Conservation (phyloP, 2,113 vertebrate species). For the Perognathus longimembris region DNA sequence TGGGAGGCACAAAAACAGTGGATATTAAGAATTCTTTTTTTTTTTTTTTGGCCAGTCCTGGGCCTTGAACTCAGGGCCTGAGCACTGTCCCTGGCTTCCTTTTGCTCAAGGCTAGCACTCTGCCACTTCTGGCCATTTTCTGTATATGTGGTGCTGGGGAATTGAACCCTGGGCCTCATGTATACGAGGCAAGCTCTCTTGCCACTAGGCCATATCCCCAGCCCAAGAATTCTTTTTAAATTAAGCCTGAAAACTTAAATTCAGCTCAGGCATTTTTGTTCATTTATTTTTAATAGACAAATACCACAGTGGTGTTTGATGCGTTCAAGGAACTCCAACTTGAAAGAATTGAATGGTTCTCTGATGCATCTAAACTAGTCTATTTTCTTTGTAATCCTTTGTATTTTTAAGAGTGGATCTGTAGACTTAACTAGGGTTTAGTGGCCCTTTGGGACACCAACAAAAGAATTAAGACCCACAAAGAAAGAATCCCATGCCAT, state of each 20-base stretch:
- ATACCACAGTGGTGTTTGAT: background rate
- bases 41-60: too few species aligned
- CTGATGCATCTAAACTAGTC: background rate
- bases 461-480: background rate
- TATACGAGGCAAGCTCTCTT: too few species aligned
- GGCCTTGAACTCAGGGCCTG: too few species aligned
- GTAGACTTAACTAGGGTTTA: background rate
- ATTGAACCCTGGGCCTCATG: too few species aligned
- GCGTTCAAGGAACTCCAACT: background rate
- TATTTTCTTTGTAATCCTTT: constrained; percentile 24
- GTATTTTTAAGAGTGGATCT: background rate
- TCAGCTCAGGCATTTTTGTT: background rate
- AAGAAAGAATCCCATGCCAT: background rate
- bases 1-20: background rate
- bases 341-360: background rate
- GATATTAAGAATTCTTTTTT: background rate
- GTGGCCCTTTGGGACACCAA: background rate
- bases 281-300: background rate
- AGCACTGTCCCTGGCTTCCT: too few species aligned
- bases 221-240: too few species aligned
- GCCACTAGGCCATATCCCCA: too few species aligned
- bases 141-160: too few species aligned
- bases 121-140: too few species aligned
- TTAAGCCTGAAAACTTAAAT: background rate
- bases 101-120: too few species aligned